phyloP scores from a whole-genome alignment of 2,797 vertebrate genomes.

The Chaunax sp. region DNA sequence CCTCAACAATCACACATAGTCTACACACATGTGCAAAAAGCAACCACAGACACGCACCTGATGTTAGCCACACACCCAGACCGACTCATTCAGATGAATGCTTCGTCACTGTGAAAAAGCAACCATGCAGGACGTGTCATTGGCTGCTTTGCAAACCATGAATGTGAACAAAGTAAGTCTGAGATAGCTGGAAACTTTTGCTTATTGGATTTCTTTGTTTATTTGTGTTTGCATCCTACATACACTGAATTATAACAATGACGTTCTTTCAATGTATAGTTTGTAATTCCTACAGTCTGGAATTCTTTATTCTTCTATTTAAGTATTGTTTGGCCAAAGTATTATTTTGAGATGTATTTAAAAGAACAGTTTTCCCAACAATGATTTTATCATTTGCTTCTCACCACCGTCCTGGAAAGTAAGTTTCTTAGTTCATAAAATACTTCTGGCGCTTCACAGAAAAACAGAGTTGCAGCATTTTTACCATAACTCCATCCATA shows the following conservation, averaged over 20 bases:
- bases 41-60: constrained; percentile 26
- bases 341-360: background rate
- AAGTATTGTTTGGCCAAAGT: background rate
- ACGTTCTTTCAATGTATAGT: background rate
- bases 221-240: background rate
- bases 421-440: too few species aligned
- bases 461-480: too few species aligned
- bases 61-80: constrained; percentile 18
- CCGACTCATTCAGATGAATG: constrained; percentile 27
- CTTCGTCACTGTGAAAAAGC: constrained; percentile 40
- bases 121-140: constrained; percentile 24
- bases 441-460: too few species aligned
- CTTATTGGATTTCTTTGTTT: background rate
- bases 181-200: background rate
- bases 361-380: too few species aligned
- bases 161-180: constrained; percentile 7
- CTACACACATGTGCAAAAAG: too few species aligned
- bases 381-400: too few species aligned
- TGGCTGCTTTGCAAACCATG: constrained; percentile 25
- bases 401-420: too few species aligned
- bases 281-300: background rate
- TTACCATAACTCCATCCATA: too few species aligned
- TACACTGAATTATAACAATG: background rate
- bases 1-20: constrained; percentile 13
- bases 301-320: background rate